Conservation (phyloP, 2,888 invertebrate species). For the Hofmannophila pseudospretella region DNA sequence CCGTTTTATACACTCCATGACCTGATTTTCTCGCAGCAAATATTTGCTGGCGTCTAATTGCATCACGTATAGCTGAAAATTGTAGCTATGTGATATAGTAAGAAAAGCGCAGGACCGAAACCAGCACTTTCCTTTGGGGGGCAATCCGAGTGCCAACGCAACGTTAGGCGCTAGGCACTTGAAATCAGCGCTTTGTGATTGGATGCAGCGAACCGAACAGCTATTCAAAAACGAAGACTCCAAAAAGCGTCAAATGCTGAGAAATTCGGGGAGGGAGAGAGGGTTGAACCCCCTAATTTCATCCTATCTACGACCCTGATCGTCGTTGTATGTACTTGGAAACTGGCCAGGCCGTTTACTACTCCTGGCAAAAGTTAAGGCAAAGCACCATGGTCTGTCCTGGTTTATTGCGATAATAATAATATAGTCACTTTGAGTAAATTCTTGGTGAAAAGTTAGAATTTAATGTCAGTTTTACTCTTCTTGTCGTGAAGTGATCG, state of each 20-base stretch:
- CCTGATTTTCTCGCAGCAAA: neutral
- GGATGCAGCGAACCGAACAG: too few relatives aligned
- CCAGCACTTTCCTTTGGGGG: too few relatives aligned
- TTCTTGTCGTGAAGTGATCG: neutral
- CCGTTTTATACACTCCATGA: too few relatives aligned
- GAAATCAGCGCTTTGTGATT: too few relatives aligned
- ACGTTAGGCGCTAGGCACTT: too few relatives aligned
- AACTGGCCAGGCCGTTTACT: conserved; percentile 4
- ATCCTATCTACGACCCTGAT: neutral
- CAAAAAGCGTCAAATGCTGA: too few relatives aligned
- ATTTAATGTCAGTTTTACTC: neutral
- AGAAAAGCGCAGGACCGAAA: too few relatives aligned
- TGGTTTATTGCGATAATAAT: neutral
- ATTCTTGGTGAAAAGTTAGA: neutral
- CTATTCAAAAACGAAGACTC: too few relatives aligned
- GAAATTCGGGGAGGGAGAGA: too few relatives aligned
- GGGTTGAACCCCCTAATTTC: too few relatives aligned
- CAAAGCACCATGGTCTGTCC: neutral
- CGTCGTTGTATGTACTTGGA: conserved; percentile 4
- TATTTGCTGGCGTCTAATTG: neutral
- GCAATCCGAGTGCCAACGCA: too few relatives aligned
- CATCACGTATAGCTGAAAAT: neutral
- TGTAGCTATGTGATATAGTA: neutral
- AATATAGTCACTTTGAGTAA: neutral
- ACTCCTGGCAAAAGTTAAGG: conserved; percentile 2